Base-by-base conservation (phyloP, 2,797 vertebrate genomes). In the Myoxocephalus aenaeus region DNA sequence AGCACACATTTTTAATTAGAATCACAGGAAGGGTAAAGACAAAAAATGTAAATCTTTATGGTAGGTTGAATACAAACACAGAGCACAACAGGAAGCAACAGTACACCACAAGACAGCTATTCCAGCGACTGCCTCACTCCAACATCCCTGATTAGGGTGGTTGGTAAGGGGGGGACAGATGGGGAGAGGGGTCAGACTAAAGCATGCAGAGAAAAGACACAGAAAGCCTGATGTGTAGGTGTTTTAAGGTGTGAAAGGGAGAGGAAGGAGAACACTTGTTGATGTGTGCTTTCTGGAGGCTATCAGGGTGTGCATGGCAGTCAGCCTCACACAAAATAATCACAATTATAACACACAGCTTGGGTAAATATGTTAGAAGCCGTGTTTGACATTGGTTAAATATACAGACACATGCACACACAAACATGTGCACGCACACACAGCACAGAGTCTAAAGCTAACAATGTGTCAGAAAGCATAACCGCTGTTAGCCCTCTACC, bases 1-100 rank as follows among this genome's bases (percentile, higher is more conserved):
- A 93, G 93, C 90, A 93, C 91, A 92, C 50, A 93, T 93, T 94
- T 94, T 95, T 95, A 95, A 95, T 95, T 94, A 96, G 92, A 94
- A 94, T 93, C 94, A 92, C 90, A 92, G 91, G 92, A 93, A 92
- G 93, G 86, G 88, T 82, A 87, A 91, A 90, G 81, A 90, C 82
- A 89, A 86, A 90, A 88, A 92, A 87, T 87, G 66, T 89, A 86
- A 90, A 91, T 93, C 86, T 90, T 92, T 93, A 89, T 84, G 85
- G 91, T 90, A 82, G 75, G 84, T 81, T 86, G 79, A 92, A 91
- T 84, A 89, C 89, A 92, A 92, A 93, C 91, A 92, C 75, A 67
- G 54, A 89, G 84, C 77, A 92, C 80, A 89, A 92, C 88, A 90
- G 90, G 89, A 93, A 93, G 91, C 77, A 75, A 86, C 86, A 77